Evolutionary conservation across 2,113 vertebrate species (phyloP), one percentile per base, ranked within the genome.

Genomic region (Alethe castanea): DNA sequence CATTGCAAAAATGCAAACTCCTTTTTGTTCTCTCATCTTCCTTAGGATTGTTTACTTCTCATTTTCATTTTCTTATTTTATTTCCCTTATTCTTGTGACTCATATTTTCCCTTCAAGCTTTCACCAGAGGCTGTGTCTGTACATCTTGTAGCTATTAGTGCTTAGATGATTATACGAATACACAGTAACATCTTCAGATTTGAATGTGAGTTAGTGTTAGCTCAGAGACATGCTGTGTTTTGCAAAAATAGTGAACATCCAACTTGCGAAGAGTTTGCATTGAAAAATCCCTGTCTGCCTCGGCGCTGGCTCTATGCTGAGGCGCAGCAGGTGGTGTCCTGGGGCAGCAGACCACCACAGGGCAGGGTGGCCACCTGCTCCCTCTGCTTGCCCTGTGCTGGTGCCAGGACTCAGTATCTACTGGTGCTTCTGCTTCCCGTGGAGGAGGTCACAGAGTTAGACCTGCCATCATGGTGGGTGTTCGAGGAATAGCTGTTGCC

Each of bases 381-480:
- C 1, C n/a, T 16, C 18, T 69, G 38, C 26, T 60, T 50, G 47
- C 53, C 15, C 1, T 4, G 13, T 40, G 23, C 23, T 28, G 40
- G 7, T 57, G 65, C 82, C 31, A 23, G 35, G 57, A 8, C 3
- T 4, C 7, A 2, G 19, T 11, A 19, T n/a, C 45, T 24, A 0
- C 22, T 31, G 28, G 3, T 33, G 44, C 33, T 72, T 9, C 45
- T 83, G 53, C 60, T 90, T 57, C 48, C 19, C 11, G 4, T 26
- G 17, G 17, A 11, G 62, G 26, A 38, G 52, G 3, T 6, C 9
- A 4, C 12, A 1, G n/a, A n/a, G 23, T 28, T 8, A 11, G 14
- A 23, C 31, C n/a, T 60, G 0, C 36, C 4, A 0, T 40, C 0
- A 0, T 12, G 47, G 23, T 3, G 3, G 50, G 24, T 35, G 22